A percentile compares a stretch with the other conserved stretches of the same genome.
Conservation (phyloP, 2,888 invertebrate species). For the Boloria euphrosyne region DNA sequence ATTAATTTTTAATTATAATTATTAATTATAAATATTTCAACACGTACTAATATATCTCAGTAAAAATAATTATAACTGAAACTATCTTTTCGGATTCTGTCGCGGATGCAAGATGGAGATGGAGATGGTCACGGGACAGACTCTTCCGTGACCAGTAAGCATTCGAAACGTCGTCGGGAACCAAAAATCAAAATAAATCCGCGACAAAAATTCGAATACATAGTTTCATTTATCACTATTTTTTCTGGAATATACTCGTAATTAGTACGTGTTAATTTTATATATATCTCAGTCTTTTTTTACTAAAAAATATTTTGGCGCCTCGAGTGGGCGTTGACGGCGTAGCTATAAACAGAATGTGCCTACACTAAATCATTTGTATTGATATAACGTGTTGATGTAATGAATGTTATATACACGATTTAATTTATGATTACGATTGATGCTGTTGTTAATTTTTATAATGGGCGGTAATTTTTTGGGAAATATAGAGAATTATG, state of each 20-base stretch:
- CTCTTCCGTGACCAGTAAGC: too few relatives aligned
- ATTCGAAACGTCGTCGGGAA: too few relatives aligned
- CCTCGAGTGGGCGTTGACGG: conserved; percentile 19
- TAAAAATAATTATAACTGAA: too few relatives aligned
- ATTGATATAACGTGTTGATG: conserved; percentile 24
- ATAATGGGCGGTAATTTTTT: background rate
- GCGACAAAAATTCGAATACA: too few relatives aligned
- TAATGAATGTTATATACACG: conserved; percentile 14
- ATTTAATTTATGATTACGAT: conserved; percentile 19
- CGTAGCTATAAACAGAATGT: conserved; percentile 20
- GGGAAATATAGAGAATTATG: background rate
- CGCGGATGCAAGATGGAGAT: too few relatives aligned
- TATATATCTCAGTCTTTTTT: background rate
- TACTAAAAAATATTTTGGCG: conserved; percentile 18
- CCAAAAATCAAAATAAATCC: too few relatives aligned
- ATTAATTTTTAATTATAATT: too few relatives aligned
- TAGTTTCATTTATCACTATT: too few relatives aligned
- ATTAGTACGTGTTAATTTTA: background rate
- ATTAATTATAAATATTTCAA: too few relatives aligned
- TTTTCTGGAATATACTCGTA: background rate
- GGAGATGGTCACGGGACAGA: too few relatives aligned
- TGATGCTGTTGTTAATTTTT: conserved; percentile 17
- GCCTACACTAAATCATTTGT: conserved; percentile 19
- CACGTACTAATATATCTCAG: too few relatives aligned
- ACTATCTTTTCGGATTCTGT: too few relatives aligned